phyloP scores from a whole-genome alignment of 2,113 vertebrate genomes.

The Deroptyus accipitrinus region DNA sequence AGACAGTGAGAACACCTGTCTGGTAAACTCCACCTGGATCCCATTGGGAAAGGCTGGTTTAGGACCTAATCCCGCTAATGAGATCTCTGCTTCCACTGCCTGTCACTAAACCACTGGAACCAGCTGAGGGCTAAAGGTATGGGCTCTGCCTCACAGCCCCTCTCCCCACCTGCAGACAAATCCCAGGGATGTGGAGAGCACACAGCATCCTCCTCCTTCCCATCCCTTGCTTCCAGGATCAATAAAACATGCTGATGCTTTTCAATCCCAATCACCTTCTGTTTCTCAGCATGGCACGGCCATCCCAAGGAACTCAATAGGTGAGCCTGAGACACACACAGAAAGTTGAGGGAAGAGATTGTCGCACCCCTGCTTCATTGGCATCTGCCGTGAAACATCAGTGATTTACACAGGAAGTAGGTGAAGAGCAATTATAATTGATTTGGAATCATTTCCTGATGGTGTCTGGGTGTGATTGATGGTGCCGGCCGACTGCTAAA shows the following conservation, averaged over 20 bases:
- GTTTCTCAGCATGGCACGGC: neutral
- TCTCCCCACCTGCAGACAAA: neutral
- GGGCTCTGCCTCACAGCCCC: neutral
- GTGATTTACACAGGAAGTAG: constrained; percentile 70
- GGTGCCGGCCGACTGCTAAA: constrained; percentile 36
- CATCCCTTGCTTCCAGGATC: neutral
- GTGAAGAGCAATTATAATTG: constrained; percentile 73
- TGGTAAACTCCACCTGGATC: neutral
- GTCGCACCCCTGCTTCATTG: neutral
- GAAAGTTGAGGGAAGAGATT: constrained; percentile 21
- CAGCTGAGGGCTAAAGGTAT: neutral
- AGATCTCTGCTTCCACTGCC: neutral
- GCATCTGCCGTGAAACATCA: constrained; percentile 47
- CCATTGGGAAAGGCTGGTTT: neutral
- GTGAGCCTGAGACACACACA: neutral
- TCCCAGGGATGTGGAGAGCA: neutral
- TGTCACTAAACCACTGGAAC: neutral
- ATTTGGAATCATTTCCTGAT: constrained; percentile 72
- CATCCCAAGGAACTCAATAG: neutral
- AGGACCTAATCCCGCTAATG: neutral
- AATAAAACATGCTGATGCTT: neutral
- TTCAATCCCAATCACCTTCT: neutral
- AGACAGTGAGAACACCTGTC: neutral
- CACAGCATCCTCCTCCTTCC: neutral
- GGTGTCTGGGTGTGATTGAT: constrained; percentile 58